Evolutionary conservation across 2,113 vertebrate species (phyloP).

Genomic region (Tretioscincus oriximinensis): DNA sequence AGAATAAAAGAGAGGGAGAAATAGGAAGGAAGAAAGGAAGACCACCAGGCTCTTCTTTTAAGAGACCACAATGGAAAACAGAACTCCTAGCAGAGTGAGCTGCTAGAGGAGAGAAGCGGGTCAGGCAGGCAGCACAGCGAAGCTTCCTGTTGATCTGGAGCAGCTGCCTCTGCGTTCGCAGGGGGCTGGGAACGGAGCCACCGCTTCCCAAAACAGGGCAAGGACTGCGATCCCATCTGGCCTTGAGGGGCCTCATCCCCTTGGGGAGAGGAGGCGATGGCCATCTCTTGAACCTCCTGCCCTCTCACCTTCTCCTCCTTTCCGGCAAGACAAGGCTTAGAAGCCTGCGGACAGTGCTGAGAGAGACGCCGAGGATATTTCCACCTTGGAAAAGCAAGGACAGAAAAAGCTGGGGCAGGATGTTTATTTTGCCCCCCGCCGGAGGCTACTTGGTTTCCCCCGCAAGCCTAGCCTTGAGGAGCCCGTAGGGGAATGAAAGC

Average conservation of each 20-base stretch:
- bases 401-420: background rate
- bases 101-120: background rate
- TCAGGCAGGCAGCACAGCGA: slow-evolving; percentile 44
- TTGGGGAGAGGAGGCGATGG: background rate
- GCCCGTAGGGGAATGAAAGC: no score
- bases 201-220: slow-evolving; percentile 39
- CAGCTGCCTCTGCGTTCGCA: slow-evolving; percentile 74
- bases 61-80: no score
- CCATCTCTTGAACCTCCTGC: background rate
- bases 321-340: no score
- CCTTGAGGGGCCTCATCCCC: background rate
- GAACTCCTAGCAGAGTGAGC: background rate
- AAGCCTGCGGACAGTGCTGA: background rate
- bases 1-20: no score
- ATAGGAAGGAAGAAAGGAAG: no score
- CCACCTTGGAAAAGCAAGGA: rapidly evolving
- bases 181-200: slow-evolving; percentile 80
- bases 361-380: background rate
- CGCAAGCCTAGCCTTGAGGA: no score
- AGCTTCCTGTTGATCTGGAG: slow-evolving; percentile 57
- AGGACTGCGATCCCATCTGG: rapidly evolving
- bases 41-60: no score
- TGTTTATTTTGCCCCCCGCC: background rate
- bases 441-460: background rate
- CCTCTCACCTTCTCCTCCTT: rapidly evolving